Percentiles rank a stretch among this genome's conserved stretches.
Evolutionary conservation across 2,113 vertebrate genomes (phyloP).

Genomic region (Condylura cristata): DNA sequence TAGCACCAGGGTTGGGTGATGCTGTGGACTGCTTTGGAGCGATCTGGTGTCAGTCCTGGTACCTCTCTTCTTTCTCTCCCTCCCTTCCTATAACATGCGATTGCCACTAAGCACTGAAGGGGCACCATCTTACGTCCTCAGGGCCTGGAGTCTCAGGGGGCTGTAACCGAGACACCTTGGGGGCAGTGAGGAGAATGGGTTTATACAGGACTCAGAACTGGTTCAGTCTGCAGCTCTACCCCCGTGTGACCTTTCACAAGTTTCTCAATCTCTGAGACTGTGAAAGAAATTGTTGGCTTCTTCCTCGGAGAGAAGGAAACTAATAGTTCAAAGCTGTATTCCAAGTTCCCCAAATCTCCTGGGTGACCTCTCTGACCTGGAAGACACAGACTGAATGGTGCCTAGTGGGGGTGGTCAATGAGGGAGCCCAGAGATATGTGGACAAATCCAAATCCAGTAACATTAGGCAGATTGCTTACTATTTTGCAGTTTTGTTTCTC

Average conservation of each 20-base stretch:
- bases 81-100: not conserved
- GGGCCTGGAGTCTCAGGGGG: not conserved
- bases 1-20: not conserved
- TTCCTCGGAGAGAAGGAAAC: not conserved
- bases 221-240: not conserved
- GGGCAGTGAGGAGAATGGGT: not conserved
- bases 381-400: not conserved
- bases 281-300: not conserved
- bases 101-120: not conserved
- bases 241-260: not conserved
- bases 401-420: not conserved
- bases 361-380: not conserved
- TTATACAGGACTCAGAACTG: not conserved
- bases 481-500: slow-evolving; percentile 10
- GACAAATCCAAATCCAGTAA: not conserved
- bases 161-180: not conserved
- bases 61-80: not conserved
- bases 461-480: not conserved
- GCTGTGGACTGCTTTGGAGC: not conserved
- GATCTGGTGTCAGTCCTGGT: not conserved
- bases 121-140: not conserved
- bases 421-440: not conserved
- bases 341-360: not conserved
- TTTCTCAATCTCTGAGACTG: not conserved
- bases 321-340: not conserved